Conservation (phyloP, 2,888 invertebrate genomes). For the Cataglyphis cursor region DNA sequence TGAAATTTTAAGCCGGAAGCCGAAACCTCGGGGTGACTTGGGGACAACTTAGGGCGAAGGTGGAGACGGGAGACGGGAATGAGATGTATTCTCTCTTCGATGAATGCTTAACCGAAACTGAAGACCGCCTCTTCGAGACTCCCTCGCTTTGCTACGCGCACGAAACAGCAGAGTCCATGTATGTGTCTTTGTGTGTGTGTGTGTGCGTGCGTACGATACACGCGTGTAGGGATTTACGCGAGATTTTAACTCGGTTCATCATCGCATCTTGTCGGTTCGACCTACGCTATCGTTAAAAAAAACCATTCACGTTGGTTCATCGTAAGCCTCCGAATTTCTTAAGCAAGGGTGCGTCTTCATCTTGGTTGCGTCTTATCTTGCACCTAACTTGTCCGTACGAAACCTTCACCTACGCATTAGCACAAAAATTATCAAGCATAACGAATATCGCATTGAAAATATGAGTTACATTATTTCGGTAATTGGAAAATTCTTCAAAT, state of each 20-base stretch:
- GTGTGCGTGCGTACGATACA: conserved; percentile 29
- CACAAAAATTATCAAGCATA: background rate
- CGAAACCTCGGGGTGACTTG: conserved; percentile 53
- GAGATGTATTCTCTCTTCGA: conserved; percentile 67
- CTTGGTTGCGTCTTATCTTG: background rate
- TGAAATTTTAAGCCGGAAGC: conserved; percentile 69
- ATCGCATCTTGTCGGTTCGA: conserved; percentile 60
- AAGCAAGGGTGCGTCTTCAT: conserved; percentile 58
- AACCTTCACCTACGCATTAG: conserved; percentile 42
- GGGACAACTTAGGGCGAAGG: background rate
- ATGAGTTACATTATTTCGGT: background rate
- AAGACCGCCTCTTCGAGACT: conserved; percentile 71
- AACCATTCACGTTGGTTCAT: conserved; percentile 37
- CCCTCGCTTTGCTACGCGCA: conserved; percentile 71
- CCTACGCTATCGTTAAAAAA: conserved; percentile 68
- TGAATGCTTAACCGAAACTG: conserved; percentile 73
- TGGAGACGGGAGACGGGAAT: conserved; percentile 40
- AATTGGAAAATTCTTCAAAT: background rate
- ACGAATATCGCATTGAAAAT: background rate
- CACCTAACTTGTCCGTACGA: conserved; percentile 47
- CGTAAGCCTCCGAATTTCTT: conserved; percentile 65
- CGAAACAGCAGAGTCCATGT: conserved; percentile 39
- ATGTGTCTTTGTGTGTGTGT: conserved; percentile 31
- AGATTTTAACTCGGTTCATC: conserved; percentile 69
- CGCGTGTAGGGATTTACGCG: conserved; percentile 68